Conservation (phyloP, 2,797 vertebrate species). For the Chanos chanos region DNA sequence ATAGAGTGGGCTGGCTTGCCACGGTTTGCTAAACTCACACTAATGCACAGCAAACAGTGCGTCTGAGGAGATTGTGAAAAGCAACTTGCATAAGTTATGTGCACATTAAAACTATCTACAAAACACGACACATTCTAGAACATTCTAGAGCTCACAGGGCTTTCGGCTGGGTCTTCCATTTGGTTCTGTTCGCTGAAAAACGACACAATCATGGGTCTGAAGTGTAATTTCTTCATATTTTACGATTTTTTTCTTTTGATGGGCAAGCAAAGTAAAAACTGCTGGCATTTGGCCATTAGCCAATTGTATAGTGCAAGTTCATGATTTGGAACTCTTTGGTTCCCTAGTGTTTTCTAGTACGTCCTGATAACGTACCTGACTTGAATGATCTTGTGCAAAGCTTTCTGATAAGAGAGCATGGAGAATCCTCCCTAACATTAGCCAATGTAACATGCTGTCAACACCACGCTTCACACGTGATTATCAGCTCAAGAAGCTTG, state of each 20-base stretch:
- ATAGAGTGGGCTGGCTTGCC: constrained; percentile 45
- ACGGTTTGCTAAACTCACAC: constrained; percentile 25
- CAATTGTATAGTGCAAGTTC: constrained; percentile 70
- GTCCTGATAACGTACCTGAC: constrained; percentile 40
- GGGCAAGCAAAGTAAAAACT: neutral
- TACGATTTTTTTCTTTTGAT: constrained; percentile 23
- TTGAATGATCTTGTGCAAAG: constrained; percentile 65
- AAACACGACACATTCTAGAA: constrained; percentile 58
- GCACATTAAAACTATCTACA: constrained; percentile 56
- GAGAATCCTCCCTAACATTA: neutral
- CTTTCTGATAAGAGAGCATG: constrained; percentile 37
- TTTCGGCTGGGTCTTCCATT: constrained; percentile 40
- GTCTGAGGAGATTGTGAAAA: constrained; percentile 83
- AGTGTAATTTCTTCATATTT: constrained; percentile 30
- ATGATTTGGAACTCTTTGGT: constrained; percentile 44
- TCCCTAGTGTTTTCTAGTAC: neutral
- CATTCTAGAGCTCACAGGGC: constrained; percentile 34
- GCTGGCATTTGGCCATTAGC: constrained; percentile 46
- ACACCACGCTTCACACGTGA: constrained; percentile 62
- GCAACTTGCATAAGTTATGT: constrained; percentile 87
- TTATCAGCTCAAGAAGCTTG: constrained; percentile 67
- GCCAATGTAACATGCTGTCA: constrained; percentile 53
- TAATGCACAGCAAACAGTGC: constrained; percentile 59
- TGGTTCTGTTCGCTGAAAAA: constrained; percentile 38
- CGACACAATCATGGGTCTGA: constrained; percentile 26